These are phyloP conservation scores for Drosophila bunnanda DNA, from an alignment of 2,888 invertebrate genomes.

Conservation along the genomic window DNA sequence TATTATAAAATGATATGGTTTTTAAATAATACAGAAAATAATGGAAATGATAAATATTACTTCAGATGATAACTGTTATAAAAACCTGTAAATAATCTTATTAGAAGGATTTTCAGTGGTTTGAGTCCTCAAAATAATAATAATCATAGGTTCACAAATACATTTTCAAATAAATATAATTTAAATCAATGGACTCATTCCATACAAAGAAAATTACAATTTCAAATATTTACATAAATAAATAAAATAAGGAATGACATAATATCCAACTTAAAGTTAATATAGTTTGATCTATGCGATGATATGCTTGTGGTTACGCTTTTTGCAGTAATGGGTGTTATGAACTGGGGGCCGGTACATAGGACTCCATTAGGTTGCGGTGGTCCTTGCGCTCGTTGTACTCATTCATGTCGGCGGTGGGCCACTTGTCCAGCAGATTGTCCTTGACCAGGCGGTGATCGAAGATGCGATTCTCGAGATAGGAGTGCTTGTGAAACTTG, in stretches of 20 bases:
- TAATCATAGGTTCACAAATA: background rate
- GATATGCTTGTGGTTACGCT: background rate
- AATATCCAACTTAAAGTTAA: background rate
- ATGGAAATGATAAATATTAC: background rate
- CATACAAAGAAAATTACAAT: too few relatives aligned
- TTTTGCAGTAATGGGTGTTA: constrained; percentile 7
- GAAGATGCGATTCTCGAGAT: constrained; percentile 83
- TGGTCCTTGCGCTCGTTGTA: constrained; percentile 83
- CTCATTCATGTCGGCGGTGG: constrained; percentile 78
- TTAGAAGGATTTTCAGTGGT: too few relatives aligned
- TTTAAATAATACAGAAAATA: background rate
- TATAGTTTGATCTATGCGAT: background rate
- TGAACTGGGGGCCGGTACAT: constrained; percentile 74
- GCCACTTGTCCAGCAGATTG: constrained; percentile 83
- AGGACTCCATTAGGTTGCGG: constrained; percentile 84
- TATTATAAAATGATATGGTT: background rate
- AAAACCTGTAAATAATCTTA: background rate
- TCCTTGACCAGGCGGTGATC: constrained; percentile 84
- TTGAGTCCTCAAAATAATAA: background rate
- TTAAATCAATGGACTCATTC: too few relatives aligned
- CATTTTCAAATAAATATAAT: too few relatives aligned
- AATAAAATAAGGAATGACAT: too few relatives aligned
- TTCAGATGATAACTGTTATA: background rate
- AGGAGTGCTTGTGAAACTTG: constrained; percentile 77
- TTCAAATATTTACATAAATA: too few relatives aligned